Evolutionary conservation across 2,797 vertebrate genomes (phyloP).

Genomic region (Spizella passerina): DNA sequence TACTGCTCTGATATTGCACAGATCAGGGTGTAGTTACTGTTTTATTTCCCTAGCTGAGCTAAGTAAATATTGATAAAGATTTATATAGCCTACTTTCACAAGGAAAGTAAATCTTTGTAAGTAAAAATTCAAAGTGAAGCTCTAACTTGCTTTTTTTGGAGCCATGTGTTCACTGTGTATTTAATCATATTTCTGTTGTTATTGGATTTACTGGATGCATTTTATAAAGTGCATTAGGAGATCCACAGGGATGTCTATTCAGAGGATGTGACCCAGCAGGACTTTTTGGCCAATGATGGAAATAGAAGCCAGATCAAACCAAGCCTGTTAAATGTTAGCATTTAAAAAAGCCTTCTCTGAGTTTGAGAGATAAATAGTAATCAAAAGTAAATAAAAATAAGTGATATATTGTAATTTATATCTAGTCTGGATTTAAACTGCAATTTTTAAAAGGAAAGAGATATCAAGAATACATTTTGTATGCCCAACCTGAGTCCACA

Average conservation of each 20-base stretch:
- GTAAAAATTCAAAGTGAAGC: conserved; percentile 9
- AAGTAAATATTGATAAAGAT: conserved; percentile 6
- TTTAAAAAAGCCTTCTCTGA: background rate
- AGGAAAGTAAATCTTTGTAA: conserved; percentile 29
- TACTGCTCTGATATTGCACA: background rate
- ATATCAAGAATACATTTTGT: background rate
- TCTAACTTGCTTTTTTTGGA: background rate
- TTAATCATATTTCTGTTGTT: conserved; percentile 9
- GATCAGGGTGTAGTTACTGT: background rate
- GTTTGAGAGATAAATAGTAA: background rate
- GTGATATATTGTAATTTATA: background rate
- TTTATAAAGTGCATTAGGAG: conserved; percentile 19
- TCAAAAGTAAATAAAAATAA: background rate
- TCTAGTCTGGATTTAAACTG: background rate
- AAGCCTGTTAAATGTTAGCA: background rate
- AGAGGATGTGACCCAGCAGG: background rate
- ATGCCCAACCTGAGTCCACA: background rate
- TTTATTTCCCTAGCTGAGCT: conserved; percentile 23
- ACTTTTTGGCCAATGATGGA: background rate
- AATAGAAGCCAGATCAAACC: background rate
- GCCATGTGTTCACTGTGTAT: background rate
- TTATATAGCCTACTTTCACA: background rate
- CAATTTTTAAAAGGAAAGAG: background rate
- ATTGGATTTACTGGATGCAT: background rate
- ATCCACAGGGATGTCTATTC: background rate